phyloP scores from a whole-genome alignment of 2,888 invertebrate species.

The Listrodromus nycthemerus region DNA sequence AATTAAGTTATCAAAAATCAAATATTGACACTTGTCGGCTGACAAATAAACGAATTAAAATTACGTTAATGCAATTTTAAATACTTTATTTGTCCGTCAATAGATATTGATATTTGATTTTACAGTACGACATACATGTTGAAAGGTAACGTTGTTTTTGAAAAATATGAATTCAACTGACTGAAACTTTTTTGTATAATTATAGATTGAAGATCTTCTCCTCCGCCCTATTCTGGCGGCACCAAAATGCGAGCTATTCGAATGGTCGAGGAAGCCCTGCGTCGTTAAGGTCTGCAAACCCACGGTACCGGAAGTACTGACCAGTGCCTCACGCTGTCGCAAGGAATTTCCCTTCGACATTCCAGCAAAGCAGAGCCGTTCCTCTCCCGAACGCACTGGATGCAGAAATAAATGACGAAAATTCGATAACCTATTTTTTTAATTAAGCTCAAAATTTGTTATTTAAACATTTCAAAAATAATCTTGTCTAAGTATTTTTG shows the following conservation, averaged over 20 bases:
- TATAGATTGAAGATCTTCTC: slow-evolving; percentile 52
- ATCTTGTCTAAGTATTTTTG: neutral
- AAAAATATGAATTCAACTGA: neutral
- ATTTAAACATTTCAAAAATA: neutral
- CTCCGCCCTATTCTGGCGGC: slow-evolving; percentile 60
- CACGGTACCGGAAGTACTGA: slow-evolving; percentile 44
- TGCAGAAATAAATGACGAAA: slow-evolving; percentile 28
- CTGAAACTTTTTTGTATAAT: slow-evolving; percentile 1
- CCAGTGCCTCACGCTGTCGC: slow-evolving; percentile 35
- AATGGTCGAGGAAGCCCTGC: slow-evolving; percentile 60
- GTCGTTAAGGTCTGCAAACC: slow-evolving; percentile 49
- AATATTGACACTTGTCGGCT: neutral
- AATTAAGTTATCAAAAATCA: neutral
- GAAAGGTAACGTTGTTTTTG: neutral
- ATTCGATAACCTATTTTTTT: neutral
- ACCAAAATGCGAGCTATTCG: slow-evolving; percentile 52
- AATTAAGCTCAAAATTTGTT: neutral
- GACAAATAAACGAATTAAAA: neutral
- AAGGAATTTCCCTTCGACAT: slow-evolving; percentile 42
- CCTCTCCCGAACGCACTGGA: slow-evolving; percentile 10
- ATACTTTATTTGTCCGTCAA: neutral
- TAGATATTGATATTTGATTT: neutral
- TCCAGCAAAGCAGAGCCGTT: slow-evolving; percentile 31
- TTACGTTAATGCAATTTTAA: neutral
- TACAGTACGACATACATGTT: neutral